Conservation (phyloP, 2,113 vertebrate genomes). For the Martes martes region DNA sequence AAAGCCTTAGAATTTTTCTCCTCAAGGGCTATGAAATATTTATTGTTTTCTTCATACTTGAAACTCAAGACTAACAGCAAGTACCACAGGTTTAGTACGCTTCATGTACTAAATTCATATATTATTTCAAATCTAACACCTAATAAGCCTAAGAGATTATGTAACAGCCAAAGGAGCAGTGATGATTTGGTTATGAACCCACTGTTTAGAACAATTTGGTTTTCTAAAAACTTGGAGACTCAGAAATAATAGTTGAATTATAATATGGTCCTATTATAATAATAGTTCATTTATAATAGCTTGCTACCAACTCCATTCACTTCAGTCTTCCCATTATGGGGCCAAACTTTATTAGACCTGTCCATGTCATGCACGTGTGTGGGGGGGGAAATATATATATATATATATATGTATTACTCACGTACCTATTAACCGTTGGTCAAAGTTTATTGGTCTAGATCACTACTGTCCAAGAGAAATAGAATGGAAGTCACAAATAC, state of each 20-base stretch:
- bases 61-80: not conserved
- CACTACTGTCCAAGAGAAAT: not conserved
- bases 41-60: not conserved
- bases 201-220: not conserved
- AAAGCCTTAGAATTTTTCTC: not conserved
- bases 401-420: not conserved
- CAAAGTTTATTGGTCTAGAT: not conserved
- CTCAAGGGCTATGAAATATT: not conserved
- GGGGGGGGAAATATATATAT: no score
- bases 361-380: not conserved
- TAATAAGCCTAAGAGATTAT: not conserved
- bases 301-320: not conserved
- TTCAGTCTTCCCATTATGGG: not conserved
- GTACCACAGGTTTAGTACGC: not conserved
- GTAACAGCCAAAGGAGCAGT: not conserved
- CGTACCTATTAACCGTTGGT: not conserved
- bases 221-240: not conserved
- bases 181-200: not conserved
- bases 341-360: not conserved
- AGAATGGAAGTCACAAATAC: not conserved
- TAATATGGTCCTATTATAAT: not conserved
- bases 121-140: not conserved
- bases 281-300: not conserved
- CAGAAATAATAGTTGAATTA: not conserved
- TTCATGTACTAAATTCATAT: not conserved